Evolutionary conservation across 1,140 invertebrate genomes (phyloP).

Genomic region (Homalodisca vitripennis): DNA sequence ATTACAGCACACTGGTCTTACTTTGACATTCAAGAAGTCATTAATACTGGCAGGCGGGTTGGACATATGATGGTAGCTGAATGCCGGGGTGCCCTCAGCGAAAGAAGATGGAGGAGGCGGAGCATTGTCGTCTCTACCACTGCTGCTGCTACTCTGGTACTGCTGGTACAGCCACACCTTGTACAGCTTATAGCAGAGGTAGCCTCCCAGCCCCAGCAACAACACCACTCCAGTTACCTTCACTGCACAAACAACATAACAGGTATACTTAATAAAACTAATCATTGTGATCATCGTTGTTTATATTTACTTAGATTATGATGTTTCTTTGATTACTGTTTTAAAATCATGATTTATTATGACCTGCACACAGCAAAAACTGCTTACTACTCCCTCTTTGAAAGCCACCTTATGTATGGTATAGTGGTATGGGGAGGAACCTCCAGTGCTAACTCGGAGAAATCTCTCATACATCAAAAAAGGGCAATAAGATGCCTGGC

Average conservation of each 20-base stretch:
- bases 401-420: no score
- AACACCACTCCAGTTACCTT: slow-evolving; percentile 26
- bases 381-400: no score
- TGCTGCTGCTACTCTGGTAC: background rate
- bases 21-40: slow-evolving; percentile 13
- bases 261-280: no score
- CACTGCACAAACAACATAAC: no score
- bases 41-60: background rate
- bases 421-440: no score
- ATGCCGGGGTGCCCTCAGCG: background rate
- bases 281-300: no score
- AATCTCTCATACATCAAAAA: background rate
- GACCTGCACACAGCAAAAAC: no score
- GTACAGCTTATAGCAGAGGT: slow-evolving; percentile 24
- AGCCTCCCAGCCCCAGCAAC: slow-evolving; percentile 19
- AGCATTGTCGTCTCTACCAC: background rate
- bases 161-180: background rate
- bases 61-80: slow-evolving; percentile 8
- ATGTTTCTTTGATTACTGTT: no score
- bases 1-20: no score
- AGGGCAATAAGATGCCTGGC: background rate
- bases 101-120: slow-evolving; percentile 15
- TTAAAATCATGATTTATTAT: no score
- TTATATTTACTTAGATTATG: no score
- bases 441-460: no score